Conservation (phyloP, 2,113 vertebrate species). For the Actenoides lindsayi region DNA sequence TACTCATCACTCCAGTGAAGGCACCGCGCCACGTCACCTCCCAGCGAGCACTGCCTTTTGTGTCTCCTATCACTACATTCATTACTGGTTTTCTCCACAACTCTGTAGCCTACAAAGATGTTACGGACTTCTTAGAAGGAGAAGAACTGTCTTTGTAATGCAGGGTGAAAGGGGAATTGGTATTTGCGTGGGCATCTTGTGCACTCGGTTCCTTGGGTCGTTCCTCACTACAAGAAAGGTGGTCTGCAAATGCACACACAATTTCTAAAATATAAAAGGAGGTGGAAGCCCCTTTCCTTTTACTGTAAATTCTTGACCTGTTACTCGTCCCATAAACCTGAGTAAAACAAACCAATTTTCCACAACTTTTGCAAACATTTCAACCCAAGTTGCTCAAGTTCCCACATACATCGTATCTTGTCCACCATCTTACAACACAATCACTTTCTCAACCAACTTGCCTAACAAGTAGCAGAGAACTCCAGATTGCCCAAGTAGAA, state of each 20-base stretch:
- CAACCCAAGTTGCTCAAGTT: neutral
- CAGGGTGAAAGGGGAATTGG: neutral
- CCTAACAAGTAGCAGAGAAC: neutral
- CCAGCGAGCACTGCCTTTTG: neutral
- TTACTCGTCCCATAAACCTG: neutral
- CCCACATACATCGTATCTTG: neutral
- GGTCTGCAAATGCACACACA: neutral
- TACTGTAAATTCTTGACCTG: neutral
- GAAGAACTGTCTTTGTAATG: neutral
- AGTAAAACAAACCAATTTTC: neutral
- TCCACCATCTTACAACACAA: neutral
- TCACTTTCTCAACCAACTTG: slow-evolving; percentile 1
- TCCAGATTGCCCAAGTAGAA: neutral
- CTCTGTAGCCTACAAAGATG: neutral
- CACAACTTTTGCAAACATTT: neutral
- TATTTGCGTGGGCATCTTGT: neutral
- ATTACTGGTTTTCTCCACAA: neutral
- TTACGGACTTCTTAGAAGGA: neutral
- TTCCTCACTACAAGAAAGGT: neutral
- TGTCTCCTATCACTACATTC: neutral
- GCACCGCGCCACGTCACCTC: fast-evolving
- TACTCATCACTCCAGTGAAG: neutral
- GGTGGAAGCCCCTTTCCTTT: neutral
- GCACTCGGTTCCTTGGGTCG: neutral
- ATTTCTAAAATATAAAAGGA: neutral